Evolutionary conservation across 1,140 invertebrate species (phyloP).

Genomic region (Periplaneta americana): DNA sequence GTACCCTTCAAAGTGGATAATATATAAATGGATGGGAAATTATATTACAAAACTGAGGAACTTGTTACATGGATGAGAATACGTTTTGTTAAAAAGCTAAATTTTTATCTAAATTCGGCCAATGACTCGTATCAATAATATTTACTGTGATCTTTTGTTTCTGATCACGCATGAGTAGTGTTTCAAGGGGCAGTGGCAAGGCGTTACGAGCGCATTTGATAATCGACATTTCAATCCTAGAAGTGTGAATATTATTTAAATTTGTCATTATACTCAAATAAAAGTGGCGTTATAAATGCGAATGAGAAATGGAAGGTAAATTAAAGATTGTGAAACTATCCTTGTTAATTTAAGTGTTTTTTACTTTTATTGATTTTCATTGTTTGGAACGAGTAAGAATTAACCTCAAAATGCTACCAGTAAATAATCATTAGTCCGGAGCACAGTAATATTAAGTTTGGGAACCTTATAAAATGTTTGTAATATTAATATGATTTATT

Average conservation of each 20-base stretch:
- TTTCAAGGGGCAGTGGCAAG: not conserved
- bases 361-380: not conserved
- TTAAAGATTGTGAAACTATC: not conserved
- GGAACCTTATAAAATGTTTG: too few relatives aligned
- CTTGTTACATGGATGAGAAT: not conserved
- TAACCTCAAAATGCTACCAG: not conserved
- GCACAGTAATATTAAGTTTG: too few relatives aligned
- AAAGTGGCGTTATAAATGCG: not conserved
- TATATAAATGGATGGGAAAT: not conserved
- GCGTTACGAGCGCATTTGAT: not conserved
- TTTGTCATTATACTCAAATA: too few relatives aligned
- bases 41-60: not conserved
- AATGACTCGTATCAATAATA: not conserved
- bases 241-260: not conserved
- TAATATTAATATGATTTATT: too few relatives aligned
- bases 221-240: not conserved
- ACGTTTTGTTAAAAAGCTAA: too few relatives aligned
- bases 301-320: not conserved
- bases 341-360: too few relatives aligned
- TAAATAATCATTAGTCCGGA: too few relatives aligned
- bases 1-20: not conserved
- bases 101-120: not conserved
- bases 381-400: not conserved
- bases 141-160: not conserved
- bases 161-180: not conserved